A percentile compares a stretch with the other conserved stretches of the same genome.
Conservation (phyloP, 2,888 invertebrate species). For the Polydesmus complanatus region DNA sequence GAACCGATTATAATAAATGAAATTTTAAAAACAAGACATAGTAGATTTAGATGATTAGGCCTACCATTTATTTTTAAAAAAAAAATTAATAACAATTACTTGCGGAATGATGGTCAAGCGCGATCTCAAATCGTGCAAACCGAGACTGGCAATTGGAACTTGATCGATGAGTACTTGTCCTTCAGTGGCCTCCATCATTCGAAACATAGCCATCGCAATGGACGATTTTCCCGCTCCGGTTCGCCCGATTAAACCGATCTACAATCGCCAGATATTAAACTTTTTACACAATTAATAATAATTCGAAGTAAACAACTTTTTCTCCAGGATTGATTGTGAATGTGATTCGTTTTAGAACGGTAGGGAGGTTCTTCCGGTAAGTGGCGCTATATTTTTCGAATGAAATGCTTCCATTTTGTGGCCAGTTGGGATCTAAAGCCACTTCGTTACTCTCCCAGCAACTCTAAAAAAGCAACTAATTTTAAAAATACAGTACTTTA, state of each 20-base stretch:
- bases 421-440: not conserved
- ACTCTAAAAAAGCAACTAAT: conserved; percentile 4
- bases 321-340: not conserved
- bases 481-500: no score
- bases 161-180: conserved; percentile 74
- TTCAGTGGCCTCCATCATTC: conserved; percentile 69
- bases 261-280: no score
- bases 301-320: conserved; percentile 36
- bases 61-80: no score
- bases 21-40: no score
- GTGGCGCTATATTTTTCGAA: conserved; percentile 1
- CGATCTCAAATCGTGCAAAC: conserved; percentile 69
- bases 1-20: no score
- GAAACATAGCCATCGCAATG: conserved; percentile 70
- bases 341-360: not conserved
- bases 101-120: conserved; percentile 63
- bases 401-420: not conserved
- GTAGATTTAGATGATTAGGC: no score
- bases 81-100: conserved; percentile 21
- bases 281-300: no score
- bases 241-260: conserved; percentile 71
- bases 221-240: conserved; percentile 88
- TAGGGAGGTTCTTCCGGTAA: not conserved
- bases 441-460: not conserved
- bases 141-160: conserved; percentile 61